phyloP scores from a whole-genome alignment of 2,113 vertebrate species.

The Ophiodon elongatus region DNA sequence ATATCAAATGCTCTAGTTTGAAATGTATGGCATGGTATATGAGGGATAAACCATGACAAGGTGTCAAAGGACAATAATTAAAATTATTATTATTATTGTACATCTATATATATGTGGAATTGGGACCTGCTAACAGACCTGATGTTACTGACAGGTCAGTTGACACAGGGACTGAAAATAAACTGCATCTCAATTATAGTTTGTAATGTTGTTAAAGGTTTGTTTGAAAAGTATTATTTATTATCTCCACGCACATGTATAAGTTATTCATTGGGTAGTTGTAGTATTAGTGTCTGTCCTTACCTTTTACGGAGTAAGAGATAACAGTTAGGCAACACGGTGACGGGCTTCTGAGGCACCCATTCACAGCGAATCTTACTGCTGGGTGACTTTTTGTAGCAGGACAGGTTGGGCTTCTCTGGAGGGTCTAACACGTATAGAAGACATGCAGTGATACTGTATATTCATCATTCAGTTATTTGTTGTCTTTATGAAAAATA shows the following conservation, averaged over 20 bases:
- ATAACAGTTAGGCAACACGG: conserved; percentile 60
- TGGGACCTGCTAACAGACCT: neutral
- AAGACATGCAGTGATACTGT: neutral
- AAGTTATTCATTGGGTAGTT: neutral
- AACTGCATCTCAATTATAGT: neutral
- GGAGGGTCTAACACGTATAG: conserved; percentile 68
- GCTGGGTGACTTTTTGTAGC: conserved; percentile 79
- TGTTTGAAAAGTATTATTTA: neutral
- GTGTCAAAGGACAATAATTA: neutral
- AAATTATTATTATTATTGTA: neutral
- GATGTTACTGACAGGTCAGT: neutral
- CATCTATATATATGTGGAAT: neutral
- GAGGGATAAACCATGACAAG: neutral
- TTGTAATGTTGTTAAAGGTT: neutral
- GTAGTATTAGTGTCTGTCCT: neutral
- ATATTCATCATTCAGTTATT: neutral
- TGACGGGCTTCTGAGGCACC: conserved; percentile 45
- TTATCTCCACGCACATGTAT: neutral
- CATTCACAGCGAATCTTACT: conserved; percentile 85
- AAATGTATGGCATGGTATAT: neutral
- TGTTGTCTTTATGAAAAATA: neutral
- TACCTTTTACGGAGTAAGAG: conserved; percentile 77
- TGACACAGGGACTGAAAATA: neutral
- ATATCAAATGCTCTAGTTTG: neutral
- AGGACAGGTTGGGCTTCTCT: conserved; percentile 71